Conservation (phyloP, 1,140 invertebrate species). For the Penaeus chinensis region DNA sequence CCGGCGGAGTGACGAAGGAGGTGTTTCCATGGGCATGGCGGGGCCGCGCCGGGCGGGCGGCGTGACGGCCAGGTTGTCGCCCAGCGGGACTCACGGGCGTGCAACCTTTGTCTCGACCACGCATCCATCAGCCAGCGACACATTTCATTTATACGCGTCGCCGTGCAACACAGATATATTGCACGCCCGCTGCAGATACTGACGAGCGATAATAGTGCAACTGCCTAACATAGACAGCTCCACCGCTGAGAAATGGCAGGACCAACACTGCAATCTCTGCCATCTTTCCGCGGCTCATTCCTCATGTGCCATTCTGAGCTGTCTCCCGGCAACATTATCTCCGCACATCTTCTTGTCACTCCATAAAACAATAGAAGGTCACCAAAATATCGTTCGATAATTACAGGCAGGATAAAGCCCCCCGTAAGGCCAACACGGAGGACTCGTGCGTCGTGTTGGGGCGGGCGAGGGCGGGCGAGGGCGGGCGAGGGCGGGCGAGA, state of each 20-base stretch:
- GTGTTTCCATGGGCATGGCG: not conserved
- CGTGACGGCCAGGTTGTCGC: slow-evolving; percentile 51
- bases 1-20: not conserved
- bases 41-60: slow-evolving; percentile 13
- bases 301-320: slow-evolving; percentile 47
- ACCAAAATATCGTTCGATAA: slow-evolving; percentile 48
- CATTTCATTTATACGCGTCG: slow-evolving; percentile 60
- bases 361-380: slow-evolving; percentile 50
- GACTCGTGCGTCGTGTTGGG: too few species aligned
- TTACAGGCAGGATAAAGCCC: slow-evolving; percentile 41
- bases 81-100: slow-evolving; percentile 56
- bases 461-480: too few species aligned
- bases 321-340: slow-evolving; percentile 34
- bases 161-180: slow-evolving; percentile 54
- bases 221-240: slow-evolving; percentile 54
- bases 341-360: slow-evolving; percentile 53
- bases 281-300: slow-evolving; percentile 55
- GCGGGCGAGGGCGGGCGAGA: not conserved
- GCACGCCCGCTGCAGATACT: slow-evolving; percentile 54
- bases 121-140: slow-evolving; percentile 55
- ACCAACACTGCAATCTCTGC: slow-evolving; percentile 58
- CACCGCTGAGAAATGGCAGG: slow-evolving; percentile 56
- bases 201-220: slow-evolving; percentile 56
- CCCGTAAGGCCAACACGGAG: too few species aligned
- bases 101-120: slow-evolving; percentile 47